These are phyloP conservation scores for Ianthella basta DNA, from an alignment of 37 sponge, comb jelly and placozoan species.

Conservation along the genomic window DNA sequence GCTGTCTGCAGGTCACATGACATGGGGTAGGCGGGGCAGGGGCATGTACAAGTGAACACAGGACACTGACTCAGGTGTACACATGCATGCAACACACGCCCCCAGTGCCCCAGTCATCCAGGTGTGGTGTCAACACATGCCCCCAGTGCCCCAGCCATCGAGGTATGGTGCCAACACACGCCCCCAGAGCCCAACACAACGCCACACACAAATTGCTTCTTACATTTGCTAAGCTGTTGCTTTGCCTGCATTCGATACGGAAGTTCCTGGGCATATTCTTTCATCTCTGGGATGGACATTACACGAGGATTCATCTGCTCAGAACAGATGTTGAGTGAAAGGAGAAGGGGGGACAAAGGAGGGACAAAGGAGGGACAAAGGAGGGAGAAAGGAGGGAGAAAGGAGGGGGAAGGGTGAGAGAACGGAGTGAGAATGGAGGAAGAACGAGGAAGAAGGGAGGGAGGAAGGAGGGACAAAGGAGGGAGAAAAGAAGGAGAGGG, in stretches of 20 bases:
- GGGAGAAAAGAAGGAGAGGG: background rate
- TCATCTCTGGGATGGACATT: conserved; percentile 88
- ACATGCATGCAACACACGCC: conserved; percentile 23
- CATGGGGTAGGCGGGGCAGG: background rate
- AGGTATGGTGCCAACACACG: too few species aligned
- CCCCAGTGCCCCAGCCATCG: too few species aligned
- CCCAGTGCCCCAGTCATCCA: too few species aligned
- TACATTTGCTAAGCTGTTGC: conserved; percentile 81
- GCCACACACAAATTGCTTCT: background rate
- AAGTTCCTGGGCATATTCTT: conserved; percentile 92
- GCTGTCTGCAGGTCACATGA: conserved; percentile 56
- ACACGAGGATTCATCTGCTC: conserved; percentile 42
- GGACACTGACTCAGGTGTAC: conserved; percentile 1
- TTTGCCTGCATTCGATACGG: conserved; percentile 91
- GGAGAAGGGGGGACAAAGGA: background rate
- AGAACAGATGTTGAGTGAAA: too few species aligned
- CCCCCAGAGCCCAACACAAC: too few species aligned
- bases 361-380: background rate
- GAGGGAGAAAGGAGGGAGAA: background rate
- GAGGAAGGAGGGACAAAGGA: background rate
- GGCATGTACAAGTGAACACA: too few species aligned
- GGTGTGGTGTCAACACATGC: too few species aligned
- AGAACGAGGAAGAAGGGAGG: too few species aligned
- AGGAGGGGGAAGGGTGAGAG: background rate
- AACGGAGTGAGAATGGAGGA: background rate